Percentiles rank a stretch among this genome's conserved stretches.
phyloP scores from a whole-genome alignment of 2,797 vertebrate genomes.

The Sparus aurata region DNA sequence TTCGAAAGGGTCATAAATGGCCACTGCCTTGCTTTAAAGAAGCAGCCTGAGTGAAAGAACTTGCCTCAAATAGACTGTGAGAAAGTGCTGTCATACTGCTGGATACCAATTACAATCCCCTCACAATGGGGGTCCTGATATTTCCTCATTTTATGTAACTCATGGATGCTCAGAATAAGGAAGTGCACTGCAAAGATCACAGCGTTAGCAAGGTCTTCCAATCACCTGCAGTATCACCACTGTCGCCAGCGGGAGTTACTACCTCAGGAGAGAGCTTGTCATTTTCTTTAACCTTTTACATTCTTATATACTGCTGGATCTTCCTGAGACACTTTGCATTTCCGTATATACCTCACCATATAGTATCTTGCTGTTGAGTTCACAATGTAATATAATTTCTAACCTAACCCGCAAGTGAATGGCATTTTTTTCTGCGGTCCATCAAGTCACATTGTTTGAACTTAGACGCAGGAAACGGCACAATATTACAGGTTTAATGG shows the following conservation, averaged over 20 bases:
- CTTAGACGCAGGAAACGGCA: background rate
- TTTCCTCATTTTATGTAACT: constrained; percentile 44
- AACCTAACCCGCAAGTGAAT: background rate
- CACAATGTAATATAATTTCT: background rate
- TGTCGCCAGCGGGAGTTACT: constrained; percentile 8
- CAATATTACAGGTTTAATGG: too few relatives aligned
- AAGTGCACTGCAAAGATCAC: constrained; percentile 51
- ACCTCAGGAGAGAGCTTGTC: background rate
- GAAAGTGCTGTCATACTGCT: constrained; percentile 39
- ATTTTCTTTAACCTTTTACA: background rate
- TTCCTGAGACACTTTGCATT: background rate
- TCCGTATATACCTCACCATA: background rate
- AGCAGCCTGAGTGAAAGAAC: constrained; percentile 44
- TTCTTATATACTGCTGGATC: background rate
- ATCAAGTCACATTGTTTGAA: background rate
- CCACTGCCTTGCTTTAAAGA: too few relatives aligned
- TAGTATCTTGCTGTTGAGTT: background rate
- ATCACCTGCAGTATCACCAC: constrained; percentile 13
- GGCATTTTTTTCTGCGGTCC: background rate
- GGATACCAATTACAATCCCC: constrained; percentile 69
- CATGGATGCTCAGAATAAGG: constrained; percentile 5
- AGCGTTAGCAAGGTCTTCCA: constrained; percentile 27
- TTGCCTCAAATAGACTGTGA: constrained; percentile 44
- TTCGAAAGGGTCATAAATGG: too few relatives aligned
- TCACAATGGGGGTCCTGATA: constrained; percentile 53